phyloP scores from a whole-genome alignment of 2,888 invertebrate species.

The Sisyra nigra region DNA sequence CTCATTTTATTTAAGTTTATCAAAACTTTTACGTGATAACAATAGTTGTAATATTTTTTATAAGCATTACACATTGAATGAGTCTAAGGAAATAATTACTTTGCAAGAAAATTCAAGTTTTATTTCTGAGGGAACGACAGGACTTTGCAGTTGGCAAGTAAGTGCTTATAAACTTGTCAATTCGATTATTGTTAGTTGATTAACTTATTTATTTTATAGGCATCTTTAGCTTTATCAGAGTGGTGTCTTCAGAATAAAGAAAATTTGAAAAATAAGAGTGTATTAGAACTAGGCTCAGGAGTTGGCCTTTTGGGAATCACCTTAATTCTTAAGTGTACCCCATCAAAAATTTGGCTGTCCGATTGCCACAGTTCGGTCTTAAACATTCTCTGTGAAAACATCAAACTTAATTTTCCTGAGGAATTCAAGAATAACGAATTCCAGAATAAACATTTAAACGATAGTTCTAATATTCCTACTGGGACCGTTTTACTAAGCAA shows the following conservation, averaged over 20 bases:
- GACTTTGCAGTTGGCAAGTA: constrained; percentile 65
- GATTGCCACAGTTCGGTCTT: constrained; percentile 57
- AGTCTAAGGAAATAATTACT: constrained; percentile 34
- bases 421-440: no score
- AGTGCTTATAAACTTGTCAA: constrained; percentile 4
- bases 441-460: constrained; percentile 16
- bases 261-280: constrained; percentile 32
- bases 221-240: constrained; percentile 50
- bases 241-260: constrained; percentile 44
- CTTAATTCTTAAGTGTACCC: constrained; percentile 35
- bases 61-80: constrained; percentile 41
- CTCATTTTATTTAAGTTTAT: constrained; percentile 42
- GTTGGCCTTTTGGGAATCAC: constrained; percentile 56
- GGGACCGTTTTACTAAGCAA: not conserved
- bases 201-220: constrained; percentile 28
- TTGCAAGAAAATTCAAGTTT: constrained; percentile 54
- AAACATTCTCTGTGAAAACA: constrained; percentile 41
- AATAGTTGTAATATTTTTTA: constrained; percentile 30
- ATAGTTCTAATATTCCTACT: constrained; percentile 15
- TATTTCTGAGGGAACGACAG: constrained; percentile 64
- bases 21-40: constrained; percentile 30
- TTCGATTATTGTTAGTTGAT: not conserved
- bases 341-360: constrained; percentile 39
- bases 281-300: constrained; percentile 65
- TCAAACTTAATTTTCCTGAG: constrained; percentile 35